Percentiles rank a stretch among this genome's conserved stretches.
These are phyloP conservation scores for Caenorhabditis macrosperma DNA, from an alignment of 2,888 invertebrate genomes.

Conservation along the genomic window DNA sequence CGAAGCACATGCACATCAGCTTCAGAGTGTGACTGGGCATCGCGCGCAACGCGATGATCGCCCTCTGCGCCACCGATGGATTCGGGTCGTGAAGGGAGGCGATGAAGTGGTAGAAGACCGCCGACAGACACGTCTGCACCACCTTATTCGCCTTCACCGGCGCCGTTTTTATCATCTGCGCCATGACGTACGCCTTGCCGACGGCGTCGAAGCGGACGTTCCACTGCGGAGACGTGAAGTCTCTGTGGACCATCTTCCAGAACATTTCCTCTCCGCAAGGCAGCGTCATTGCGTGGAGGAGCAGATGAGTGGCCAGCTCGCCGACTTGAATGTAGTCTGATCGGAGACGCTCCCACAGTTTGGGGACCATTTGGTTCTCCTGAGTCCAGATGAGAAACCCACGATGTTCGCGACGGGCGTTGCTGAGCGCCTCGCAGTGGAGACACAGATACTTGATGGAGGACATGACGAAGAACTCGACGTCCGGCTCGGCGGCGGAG, in stretches of 20 bases:
- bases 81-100: slow-evolving; percentile 96
- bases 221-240: slow-evolving; percentile 93
- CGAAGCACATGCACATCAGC: slow-evolving; percentile 86
- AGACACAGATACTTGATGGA: slow-evolving; percentile 92
- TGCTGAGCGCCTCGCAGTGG: slow-evolving; percentile 93
- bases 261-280: slow-evolving; percentile 95
- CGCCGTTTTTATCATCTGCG: slow-evolving; percentile 92
- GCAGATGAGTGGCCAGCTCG: slow-evolving; percentile 91
- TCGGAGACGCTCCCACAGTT: slow-evolving; percentile 83
- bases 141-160: slow-evolving; percentile 87
- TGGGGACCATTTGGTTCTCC: slow-evolving; percentile 93
- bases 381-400: slow-evolving; percentile 82
- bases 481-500: slow-evolving; percentile 87
- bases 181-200: slow-evolving; percentile 93
- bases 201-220: slow-evolving; percentile 93
- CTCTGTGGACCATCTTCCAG: slow-evolving; percentile 94
- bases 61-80: slow-evolving; percentile 91
- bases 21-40: slow-evolving; percentile 74
- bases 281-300: slow-evolving; percentile 94
- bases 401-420: slow-evolving; percentile 89
- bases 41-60: slow-evolving; percentile 74
- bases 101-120: slow-evolving; percentile 96
- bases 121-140: slow-evolving; percentile 93
- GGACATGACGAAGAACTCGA: slow-evolving; percentile 92
- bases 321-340: slow-evolving; percentile 84